Conservation (phyloP, 2,888 invertebrate species). For the Nyleta sp. region DNA sequence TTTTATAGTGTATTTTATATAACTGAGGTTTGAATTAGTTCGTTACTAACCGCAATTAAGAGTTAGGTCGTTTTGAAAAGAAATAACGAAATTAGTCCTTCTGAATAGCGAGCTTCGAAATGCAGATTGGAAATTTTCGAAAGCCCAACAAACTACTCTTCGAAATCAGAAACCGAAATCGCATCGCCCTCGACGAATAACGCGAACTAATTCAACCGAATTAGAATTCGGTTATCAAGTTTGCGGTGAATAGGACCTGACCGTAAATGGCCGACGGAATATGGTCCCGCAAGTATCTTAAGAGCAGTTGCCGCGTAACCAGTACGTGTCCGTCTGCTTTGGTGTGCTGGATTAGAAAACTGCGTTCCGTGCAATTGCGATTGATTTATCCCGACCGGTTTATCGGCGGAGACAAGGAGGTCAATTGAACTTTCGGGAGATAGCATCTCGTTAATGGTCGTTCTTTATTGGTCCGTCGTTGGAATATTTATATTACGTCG, state of each 20-base stretch:
- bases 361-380: slow-evolving; percentile 28
- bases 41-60: no score
- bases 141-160: not conserved
- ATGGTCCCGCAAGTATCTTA: slow-evolving; percentile 33
- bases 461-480: slow-evolving; percentile 29
- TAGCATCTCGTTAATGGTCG: slow-evolving; percentile 26
- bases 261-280: slow-evolving; percentile 26
- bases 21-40: no score
- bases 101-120: not conserved
- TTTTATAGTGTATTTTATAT: no score
- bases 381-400: slow-evolving; percentile 22
- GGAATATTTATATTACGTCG: slow-evolving; percentile 35
- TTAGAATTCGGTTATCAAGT: slow-evolving; percentile 31
- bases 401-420: slow-evolving; percentile 21
- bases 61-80: no score
- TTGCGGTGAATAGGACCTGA: slow-evolving; percentile 11
- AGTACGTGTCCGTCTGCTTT: not conserved
- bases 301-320: not conserved
- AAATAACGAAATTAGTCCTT: slow-evolving; percentile 11
- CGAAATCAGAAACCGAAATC: not conserved
- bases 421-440: slow-evolving; percentile 42
- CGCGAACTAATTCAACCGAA: slow-evolving; percentile 27
- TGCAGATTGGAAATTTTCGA: not conserved
- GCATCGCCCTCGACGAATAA: slow-evolving; percentile 5
- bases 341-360: slow-evolving; percentile 15